Percentiles rank a stretch among this genome's conserved stretches.
phyloP scores from a whole-genome alignment of 2,113 vertebrate genomes.

The Myiopsitta monachus region DNA sequence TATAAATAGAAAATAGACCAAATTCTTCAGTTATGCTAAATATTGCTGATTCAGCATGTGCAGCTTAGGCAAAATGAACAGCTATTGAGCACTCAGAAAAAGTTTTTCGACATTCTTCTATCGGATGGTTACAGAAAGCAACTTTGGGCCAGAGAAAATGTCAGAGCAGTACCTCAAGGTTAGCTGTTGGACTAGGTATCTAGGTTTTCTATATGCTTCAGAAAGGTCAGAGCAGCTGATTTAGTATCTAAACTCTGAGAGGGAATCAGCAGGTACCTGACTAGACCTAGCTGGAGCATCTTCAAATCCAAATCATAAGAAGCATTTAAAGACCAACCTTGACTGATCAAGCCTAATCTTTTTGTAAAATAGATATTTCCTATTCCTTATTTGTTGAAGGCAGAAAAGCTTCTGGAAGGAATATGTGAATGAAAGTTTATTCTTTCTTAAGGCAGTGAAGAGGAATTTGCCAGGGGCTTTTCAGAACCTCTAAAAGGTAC shows the following conservation, averaged over 20 bases:
- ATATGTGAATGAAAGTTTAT: not conserved
- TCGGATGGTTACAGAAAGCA: not conserved
- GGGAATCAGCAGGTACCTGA: not conserved
- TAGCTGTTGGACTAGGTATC: not conserved
- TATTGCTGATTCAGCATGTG: not conserved
- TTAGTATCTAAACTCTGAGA: not conserved
- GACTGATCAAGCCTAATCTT: not conserved
- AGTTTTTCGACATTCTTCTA: not conserved
- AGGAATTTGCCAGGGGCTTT: not conserved
- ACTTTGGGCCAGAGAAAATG: not conserved
- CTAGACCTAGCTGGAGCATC: not conserved
- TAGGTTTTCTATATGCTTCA: not conserved
- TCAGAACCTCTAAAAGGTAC: not conserved
- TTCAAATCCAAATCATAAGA: not conserved
- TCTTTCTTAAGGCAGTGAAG: not conserved
- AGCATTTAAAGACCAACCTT: not conserved
- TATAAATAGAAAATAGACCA: not conserved
- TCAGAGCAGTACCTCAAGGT: rapidly evolving
- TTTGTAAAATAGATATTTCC: not conserved
- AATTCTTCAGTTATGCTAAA: not conserved
- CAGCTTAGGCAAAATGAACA: not conserved
- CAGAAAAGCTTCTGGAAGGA: not conserved
- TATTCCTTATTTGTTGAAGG: not conserved
- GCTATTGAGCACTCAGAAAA: not conserved
- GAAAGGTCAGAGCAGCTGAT: not conserved